These are phyloP conservation scores for Rhabdophis nuchalis DNA, from an alignment of 2,797 vertebrate species.

Conservation along the genomic window DNA sequence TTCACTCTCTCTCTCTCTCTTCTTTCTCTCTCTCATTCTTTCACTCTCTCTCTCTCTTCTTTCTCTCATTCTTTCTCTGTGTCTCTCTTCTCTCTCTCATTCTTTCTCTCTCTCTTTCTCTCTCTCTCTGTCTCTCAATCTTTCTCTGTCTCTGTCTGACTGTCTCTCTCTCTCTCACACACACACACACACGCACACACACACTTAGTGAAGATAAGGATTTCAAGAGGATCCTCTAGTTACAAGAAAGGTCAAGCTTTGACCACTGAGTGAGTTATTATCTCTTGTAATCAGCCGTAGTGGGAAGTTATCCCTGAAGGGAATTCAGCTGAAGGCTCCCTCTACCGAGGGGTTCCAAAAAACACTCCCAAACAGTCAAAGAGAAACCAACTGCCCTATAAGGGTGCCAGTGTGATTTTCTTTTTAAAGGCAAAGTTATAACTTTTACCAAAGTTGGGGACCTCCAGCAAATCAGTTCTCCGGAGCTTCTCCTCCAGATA, in stretches of 20 bases:
- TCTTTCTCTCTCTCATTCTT: neutral
- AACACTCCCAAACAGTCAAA: neutral
- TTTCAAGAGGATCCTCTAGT: neutral
- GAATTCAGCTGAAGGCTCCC: constrained; percentile 42
- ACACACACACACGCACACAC: neutral
- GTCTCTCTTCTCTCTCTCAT: too few relatives aligned
- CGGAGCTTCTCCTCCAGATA: too few relatives aligned
- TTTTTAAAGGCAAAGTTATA: neutral
- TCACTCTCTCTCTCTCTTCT: too few relatives aligned
- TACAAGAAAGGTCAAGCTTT: neutral
- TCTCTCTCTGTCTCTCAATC: neutral
- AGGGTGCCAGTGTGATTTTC: neutral
- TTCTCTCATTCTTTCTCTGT: too few relatives aligned
- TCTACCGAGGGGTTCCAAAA: constrained; percentile 25
- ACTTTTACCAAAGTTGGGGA: neutral
- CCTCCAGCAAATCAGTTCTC: neutral
- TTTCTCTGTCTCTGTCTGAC: neutral
- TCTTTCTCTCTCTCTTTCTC: too few relatives aligned
- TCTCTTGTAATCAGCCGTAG: neutral
- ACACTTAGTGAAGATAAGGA: neutral
- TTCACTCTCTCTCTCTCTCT: too few relatives aligned
- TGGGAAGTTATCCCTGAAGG: neutral
- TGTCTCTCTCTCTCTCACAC: too few relatives aligned
- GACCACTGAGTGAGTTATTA: neutral
- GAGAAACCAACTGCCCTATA: neutral